Evolutionary conservation across 1,140 invertebrate species (phyloP).

Genomic region (Metopolophium dirhodum): DNA sequence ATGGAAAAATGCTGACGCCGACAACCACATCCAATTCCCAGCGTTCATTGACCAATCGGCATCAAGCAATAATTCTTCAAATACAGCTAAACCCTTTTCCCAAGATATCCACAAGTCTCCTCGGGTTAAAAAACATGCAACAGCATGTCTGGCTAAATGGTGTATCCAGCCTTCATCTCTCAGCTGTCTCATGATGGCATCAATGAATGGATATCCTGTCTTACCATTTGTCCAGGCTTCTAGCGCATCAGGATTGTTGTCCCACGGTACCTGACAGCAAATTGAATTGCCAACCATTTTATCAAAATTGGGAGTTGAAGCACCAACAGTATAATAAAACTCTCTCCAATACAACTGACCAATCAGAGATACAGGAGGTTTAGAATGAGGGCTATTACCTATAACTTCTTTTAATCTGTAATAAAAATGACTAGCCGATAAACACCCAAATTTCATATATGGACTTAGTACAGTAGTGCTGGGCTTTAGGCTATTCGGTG

Average conservation of each 20-base stretch:
- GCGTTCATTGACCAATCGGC: constrained; percentile 81
- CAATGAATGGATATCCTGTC: constrained; percentile 81
- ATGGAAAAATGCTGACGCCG: constrained; percentile 78
- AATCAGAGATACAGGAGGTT: constrained; percentile 69
- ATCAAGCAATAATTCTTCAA: constrained; percentile 76
- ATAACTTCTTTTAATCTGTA: constrained; percentile 69
- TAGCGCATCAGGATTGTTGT: constrained; percentile 69
- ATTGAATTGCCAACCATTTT: constrained; percentile 74
- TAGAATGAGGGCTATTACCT: constrained; percentile 66
- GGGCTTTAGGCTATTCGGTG: constrained; percentile 74
- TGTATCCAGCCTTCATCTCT: constrained; percentile 79
- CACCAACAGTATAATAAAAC: constrained; percentile 76
- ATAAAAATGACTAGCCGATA: constrained; percentile 73
- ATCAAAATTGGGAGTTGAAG: constrained; percentile 76
- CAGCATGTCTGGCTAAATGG: constrained; percentile 76
- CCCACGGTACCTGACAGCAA: constrained; percentile 78
- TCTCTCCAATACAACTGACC: constrained; percentile 79
- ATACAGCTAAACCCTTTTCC: constrained; percentile 71
- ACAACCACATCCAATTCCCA: constrained; percentile 83
- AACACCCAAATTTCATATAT: constrained; percentile 77
- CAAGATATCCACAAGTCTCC: constrained; percentile 72
- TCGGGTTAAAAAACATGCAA: constrained; percentile 74
- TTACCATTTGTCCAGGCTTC: constrained; percentile 73
- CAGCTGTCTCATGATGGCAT: constrained; percentile 79
- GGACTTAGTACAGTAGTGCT: constrained; percentile 78